Percentiles rank a stretch among this genome's conserved stretches.
phyloP scores from a whole-genome alignment of 2,797 vertebrate species.

The Sus cebifrons region DNA sequence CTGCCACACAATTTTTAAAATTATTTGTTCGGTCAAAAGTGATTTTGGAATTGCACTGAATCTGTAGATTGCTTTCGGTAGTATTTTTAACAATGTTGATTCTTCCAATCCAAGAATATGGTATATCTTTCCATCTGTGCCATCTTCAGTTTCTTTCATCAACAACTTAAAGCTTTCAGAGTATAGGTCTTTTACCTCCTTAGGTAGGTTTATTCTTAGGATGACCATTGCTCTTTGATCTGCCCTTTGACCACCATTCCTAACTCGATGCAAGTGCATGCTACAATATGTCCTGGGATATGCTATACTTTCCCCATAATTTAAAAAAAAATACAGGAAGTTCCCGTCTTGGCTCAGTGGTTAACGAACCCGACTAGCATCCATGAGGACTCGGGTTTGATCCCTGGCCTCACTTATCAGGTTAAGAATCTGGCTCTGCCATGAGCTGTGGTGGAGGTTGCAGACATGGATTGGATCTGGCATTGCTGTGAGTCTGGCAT shows the following conservation, averaged over 20 bases:
- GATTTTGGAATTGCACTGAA: not conserved
- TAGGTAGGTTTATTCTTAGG: not conserved
- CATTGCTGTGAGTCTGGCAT: no score
- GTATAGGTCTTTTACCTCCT: not conserved
- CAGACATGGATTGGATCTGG: no score
- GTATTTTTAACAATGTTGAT: not conserved
- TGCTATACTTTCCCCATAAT: not conserved
- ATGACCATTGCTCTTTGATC: not conserved
- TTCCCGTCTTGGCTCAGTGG: no score
- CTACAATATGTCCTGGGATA: not conserved
- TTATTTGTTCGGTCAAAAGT: not conserved
- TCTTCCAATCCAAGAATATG: not conserved
- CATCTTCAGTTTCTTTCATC: not conserved
- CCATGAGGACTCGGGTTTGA: no score
- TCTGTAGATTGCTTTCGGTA: not conserved
- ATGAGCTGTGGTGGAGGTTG: no score
- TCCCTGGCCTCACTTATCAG: no score
- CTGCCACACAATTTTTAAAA: not conserved
- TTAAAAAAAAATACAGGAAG: not conserved
- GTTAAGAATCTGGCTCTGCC: no score
- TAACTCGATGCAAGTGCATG: not conserved
- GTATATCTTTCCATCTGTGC: not conserved
- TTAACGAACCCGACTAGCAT: no score
- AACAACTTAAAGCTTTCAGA: not conserved
- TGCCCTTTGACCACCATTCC: not conserved